Conservation (phyloP, 2,113 vertebrate species). For the Zosterops japonicus region DNA sequence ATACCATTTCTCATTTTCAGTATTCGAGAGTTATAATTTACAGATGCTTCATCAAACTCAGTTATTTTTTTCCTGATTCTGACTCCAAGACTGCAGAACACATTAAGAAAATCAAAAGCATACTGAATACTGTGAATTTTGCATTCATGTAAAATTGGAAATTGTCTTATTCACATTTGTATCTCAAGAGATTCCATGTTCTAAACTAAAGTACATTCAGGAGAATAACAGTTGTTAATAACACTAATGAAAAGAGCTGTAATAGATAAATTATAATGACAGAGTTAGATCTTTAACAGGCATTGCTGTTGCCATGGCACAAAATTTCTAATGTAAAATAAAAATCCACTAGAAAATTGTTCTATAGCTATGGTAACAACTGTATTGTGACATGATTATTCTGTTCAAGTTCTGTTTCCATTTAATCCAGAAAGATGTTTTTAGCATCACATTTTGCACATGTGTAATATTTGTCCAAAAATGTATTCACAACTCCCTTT, state of each 20-base stretch:
- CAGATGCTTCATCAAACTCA: constrained; percentile 17
- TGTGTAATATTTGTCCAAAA: constrained; percentile 23
- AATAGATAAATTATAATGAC: constrained; percentile 62
- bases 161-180: constrained; percentile 45
- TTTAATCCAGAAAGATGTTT: constrained; percentile 26
- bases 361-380: constrained; percentile 69
- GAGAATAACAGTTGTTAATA: constrained; percentile 56
- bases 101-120: constrained; percentile 22
- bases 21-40: neutral
- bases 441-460: constrained; percentile 7
- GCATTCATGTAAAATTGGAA: constrained; percentile 27
- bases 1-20: constrained; percentile 1
- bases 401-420: constrained; percentile 3
- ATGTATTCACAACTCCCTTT: neutral
- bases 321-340: constrained; percentile 52
- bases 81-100: constrained; percentile 23
- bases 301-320: constrained; percentile 72
- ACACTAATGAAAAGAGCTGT: constrained; percentile 50
- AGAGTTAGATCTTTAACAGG: constrained; percentile 48
- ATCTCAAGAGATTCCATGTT: constrained; percentile 36
- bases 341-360: constrained; percentile 55
- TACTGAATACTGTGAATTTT: constrained; percentile 1
- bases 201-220: constrained; percentile 52
- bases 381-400: constrained; percentile 5
- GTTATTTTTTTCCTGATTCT: neutral